A percentile compares a stretch with the other conserved stretches of the same genome.
These are phyloP conservation scores for Mastomys natalensis DNA, from an alignment of 2,113 vertebrate genomes.

Conservation along the genomic window DNA sequence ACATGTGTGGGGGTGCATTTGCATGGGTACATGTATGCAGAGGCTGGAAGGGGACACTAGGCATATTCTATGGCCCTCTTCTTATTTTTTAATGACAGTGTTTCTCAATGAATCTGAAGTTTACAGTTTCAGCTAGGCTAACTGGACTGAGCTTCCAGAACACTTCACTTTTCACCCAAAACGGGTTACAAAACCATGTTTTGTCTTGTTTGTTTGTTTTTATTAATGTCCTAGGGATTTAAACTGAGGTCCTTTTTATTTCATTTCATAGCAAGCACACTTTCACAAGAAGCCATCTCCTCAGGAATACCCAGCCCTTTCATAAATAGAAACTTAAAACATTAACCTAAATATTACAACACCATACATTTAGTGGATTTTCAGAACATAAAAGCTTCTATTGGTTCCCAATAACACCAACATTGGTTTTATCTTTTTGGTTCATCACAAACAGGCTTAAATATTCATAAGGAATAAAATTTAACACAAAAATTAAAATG, in stretches of 20 bases:
- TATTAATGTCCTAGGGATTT: background rate
- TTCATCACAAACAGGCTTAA: slow-evolving; percentile 56
- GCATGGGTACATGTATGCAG: background rate
- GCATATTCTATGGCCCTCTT: background rate
- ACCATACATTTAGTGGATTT: slow-evolving; percentile 44
- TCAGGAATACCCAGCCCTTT: background rate
- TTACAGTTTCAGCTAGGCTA: background rate
- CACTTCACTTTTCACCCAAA: background rate
- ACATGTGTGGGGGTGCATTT: background rate
- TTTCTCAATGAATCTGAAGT: background rate
- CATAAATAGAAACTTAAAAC: background rate
- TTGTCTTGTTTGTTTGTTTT: background rate
- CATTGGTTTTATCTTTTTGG: slow-evolving; percentile 20
- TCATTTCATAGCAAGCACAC: background rate
- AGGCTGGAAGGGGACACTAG: background rate
- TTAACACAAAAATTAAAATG: slow-evolving; percentile 42
- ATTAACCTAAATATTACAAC: slow-evolving; percentile 57
- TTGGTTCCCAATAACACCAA: slow-evolving; percentile 52
- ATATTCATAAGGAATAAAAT: slow-evolving; percentile 56
- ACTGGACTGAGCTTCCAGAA: background rate
- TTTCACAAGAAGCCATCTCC: background rate
- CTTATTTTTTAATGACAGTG: background rate
- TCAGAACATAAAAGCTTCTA: slow-evolving; percentile 39
- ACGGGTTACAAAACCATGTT: background rate
- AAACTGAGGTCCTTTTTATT: background rate